Evolutionary conservation across 2,888 invertebrate genomes (phyloP).

Genomic region (Tipula vernalis): DNA sequence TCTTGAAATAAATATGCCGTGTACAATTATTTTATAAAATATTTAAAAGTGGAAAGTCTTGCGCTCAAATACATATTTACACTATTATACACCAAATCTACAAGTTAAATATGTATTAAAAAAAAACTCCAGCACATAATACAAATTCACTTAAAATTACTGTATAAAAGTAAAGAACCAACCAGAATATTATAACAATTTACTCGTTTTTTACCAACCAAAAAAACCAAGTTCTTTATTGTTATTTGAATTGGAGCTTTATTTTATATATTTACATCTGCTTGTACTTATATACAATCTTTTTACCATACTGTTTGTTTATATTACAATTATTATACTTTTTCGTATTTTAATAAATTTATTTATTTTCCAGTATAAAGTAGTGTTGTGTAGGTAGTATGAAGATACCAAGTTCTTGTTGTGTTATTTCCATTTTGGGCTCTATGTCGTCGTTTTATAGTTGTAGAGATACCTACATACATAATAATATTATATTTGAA

Average conservation of each 20-base stretch:
- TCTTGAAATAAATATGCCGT: background rate
- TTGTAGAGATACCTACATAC: background rate
- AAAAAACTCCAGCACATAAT: background rate
- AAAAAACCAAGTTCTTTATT: background rate
- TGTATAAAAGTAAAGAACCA: background rate
- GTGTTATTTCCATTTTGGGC: background rate
- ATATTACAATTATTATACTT: background rate
- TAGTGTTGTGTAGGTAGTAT: background rate
- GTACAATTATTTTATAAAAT: background rate
- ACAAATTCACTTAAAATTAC: background rate
- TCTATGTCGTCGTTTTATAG: background rate
- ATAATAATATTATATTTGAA: background rate
- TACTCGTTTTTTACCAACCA: background rate
- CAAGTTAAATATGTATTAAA: background rate
- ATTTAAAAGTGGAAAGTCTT: background rate
- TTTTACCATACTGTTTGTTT: constrained; percentile 4
- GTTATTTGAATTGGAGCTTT: background rate
- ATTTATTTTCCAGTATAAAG: background rate
- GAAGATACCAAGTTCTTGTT: background rate
- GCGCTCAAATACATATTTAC: background rate
- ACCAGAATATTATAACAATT: background rate
- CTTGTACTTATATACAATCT: background rate
- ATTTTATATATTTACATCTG: background rate
- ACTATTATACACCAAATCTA: background rate
- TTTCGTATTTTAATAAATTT: background rate